Evolutionary conservation across 2,797 vertebrate genomes (phyloP).

Genomic region (Orestias chungarensis): DNA sequence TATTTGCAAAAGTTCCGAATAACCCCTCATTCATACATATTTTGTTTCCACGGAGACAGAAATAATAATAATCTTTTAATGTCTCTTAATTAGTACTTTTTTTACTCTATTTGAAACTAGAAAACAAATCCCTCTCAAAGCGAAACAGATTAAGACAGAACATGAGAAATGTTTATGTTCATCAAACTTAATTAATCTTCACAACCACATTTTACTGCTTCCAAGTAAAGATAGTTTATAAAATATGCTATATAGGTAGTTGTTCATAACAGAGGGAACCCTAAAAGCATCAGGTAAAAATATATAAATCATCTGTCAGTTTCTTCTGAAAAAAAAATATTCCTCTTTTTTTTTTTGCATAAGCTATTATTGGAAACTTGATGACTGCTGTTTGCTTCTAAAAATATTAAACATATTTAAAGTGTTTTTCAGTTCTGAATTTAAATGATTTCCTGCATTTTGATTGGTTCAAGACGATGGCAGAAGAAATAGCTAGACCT

Average conservation of each 20-base stretch:
- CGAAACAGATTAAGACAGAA: not conserved
- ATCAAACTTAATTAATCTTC: not conserved
- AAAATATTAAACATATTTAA: not conserved
- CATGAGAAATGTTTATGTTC: not conserved
- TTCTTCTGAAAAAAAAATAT: not conserved
- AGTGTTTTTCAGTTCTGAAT: not conserved
- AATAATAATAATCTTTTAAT: not conserved
- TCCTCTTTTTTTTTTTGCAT: not conserved
- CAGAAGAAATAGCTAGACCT: too few relatives aligned
- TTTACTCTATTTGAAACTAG: not conserved
- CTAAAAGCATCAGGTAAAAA: not conserved
- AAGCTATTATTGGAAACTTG: not conserved
- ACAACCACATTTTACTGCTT: not conserved
- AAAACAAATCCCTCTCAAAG: not conserved
- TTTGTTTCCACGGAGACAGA: not conserved
- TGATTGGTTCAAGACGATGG: not conserved
- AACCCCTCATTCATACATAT: not conserved
- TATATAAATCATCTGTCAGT: not conserved
- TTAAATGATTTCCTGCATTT: not conserved
- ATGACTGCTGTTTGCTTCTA: not conserved
- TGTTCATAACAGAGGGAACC: not conserved
- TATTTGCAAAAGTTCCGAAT: not conserved
- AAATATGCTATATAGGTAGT: not conserved
- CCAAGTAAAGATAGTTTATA: not conserved
- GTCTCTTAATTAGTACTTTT: not conserved